phyloP scores from a whole-genome alignment of 2,888 invertebrate genomes.

The Muscina levida region DNA sequence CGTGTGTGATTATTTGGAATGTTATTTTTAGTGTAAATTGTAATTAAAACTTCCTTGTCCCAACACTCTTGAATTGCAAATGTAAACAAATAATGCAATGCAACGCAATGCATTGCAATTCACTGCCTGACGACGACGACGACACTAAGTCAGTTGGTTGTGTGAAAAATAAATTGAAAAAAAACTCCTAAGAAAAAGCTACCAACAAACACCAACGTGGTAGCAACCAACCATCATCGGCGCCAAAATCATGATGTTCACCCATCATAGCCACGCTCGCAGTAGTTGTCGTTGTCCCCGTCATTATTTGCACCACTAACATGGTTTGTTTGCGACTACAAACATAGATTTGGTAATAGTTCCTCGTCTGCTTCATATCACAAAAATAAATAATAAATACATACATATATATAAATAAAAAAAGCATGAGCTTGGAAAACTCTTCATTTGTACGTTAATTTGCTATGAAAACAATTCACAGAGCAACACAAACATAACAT shows the following conservation, averaged over 20 bases:
- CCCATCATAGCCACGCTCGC: not conserved
- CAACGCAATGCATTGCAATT: too few species aligned
- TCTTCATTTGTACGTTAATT: conserved; percentile 19
- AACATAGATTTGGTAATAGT: conserved; percentile 25
- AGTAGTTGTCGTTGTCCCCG: not conserved
- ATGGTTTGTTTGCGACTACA: conserved; percentile 24
- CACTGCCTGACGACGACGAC: not conserved
- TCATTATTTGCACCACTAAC: conserved; percentile 54
- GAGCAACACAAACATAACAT: not conserved
- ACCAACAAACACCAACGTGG: conserved; percentile 22
- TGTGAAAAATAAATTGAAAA: conserved; percentile 10
- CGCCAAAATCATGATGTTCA: not conserved
- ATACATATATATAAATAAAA: not conserved
- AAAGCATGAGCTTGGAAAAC: not conserved
- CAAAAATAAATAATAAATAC: not conserved
- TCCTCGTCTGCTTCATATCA: not conserved
- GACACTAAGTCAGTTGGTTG: conserved; percentile 43
- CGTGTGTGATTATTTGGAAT: not conserved
- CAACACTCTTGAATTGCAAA: conserved; percentile 25
- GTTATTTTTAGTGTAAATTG: conserved; percentile 7
- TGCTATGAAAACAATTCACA: conserved; percentile 9
- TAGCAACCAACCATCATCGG: not conserved
- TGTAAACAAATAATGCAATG: conserved; percentile 1
- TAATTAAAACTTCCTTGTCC: conserved; percentile 21
- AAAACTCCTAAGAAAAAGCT: not conserved